phyloP scores from a whole-genome alignment of 2,797 vertebrate species.

The Esox masquinongy region DNA sequence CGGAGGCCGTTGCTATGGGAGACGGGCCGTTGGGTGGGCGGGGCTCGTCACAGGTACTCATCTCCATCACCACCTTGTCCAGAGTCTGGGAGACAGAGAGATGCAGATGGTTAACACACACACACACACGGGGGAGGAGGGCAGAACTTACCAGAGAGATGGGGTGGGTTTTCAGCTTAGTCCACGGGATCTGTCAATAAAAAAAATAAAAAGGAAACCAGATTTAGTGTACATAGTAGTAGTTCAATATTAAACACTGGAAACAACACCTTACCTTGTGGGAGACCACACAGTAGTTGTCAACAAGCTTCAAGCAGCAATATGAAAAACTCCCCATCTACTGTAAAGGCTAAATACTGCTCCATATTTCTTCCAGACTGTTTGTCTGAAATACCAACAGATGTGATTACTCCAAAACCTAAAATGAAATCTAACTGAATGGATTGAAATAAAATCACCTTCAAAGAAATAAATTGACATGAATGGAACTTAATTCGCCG shows the following conservation, averaged over 20 bases:
- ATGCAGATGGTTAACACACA: neutral
- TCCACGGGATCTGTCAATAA: conserved; percentile 92
- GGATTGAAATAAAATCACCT: neutral
- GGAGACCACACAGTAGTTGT: too few relatives aligned
- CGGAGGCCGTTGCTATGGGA: conserved; percentile 95
- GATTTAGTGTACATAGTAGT: neutral
- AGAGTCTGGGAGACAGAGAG: conserved; percentile 77
- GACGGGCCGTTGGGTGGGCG: conserved; percentile 94
- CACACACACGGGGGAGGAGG: neutral
- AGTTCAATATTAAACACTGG: neutral
- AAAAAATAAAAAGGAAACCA: conserved; percentile 5
- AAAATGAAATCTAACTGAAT: too few relatives aligned
- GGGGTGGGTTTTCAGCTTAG: conserved; percentile 96
- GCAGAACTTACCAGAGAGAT: conserved; percentile 88
- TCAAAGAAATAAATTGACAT: neutral
- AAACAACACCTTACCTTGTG: too few relatives aligned
- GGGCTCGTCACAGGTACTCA: conserved; percentile 98
- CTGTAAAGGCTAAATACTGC: neutral
- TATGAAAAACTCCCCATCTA: neutral
- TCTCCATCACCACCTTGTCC: conserved; percentile 99
- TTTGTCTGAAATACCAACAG: neutral
- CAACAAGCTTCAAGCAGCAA: neutral
- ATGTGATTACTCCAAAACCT: neutral
- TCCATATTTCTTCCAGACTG: neutral
- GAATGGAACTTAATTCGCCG: neutral